Conservation (phyloP, 2,113 vertebrate species). For the Heterotilapia buettikoferi region DNA sequence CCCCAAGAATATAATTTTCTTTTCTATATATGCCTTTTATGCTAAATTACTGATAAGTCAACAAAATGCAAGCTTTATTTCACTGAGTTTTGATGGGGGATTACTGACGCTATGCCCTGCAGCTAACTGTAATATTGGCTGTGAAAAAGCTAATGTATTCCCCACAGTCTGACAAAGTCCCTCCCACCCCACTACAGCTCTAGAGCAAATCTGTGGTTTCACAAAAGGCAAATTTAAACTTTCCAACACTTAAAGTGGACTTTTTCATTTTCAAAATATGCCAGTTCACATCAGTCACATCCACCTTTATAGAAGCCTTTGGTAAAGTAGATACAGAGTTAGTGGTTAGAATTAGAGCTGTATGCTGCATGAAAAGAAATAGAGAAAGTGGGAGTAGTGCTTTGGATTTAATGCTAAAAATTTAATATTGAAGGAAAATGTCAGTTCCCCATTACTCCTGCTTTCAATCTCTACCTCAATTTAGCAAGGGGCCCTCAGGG, state of each 20-base stretch:
- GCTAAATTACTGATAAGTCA: background rate
- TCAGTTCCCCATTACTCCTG: conserved; percentile 27
- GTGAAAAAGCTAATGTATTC: background rate
- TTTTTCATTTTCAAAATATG: background rate
- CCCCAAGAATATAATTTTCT: background rate
- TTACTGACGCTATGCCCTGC: background rate
- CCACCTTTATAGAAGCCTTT: background rate
- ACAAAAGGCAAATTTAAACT: background rate
- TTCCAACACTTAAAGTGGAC: background rate
- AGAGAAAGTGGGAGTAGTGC: background rate
- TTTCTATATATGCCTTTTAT: background rate
- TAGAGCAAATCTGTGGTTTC: background rate
- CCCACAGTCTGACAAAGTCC: background rate
- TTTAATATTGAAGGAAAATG: conserved; percentile 59
- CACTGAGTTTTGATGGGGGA: background rate
- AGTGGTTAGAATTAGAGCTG: background rate
- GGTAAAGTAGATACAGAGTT: background rate
- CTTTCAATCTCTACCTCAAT: conserved; percentile 46
- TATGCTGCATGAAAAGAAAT: background rate
- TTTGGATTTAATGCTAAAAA: conserved; percentile 50
- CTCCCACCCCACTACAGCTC: background rate
- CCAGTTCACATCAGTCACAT: background rate
- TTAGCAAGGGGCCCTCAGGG: conserved; percentile 16
- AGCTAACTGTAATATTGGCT: background rate
- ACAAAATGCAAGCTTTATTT: background rate